Base-by-base conservation (phyloP, 2,797 vertebrate species). In the Bradypodion ventrale region DNA sequence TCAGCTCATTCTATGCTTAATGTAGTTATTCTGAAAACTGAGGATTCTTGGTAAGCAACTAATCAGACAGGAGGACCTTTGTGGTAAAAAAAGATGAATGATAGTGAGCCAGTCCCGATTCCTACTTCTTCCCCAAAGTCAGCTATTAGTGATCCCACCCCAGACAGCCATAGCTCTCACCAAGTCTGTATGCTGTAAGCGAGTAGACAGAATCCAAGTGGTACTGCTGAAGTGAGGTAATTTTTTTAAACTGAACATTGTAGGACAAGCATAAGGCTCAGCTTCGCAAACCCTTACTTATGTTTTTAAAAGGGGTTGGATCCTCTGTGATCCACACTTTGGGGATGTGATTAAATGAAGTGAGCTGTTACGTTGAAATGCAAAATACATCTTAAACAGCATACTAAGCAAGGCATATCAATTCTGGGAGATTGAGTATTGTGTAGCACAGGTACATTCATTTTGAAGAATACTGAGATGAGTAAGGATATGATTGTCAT, bases 361-460 rank as follows among this genome's bases (percentile, higher is more conserved):
- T 25, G 10, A 63, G 16, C 1, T 19, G 46, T 35, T 63, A 73
- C 49, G 23, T 5, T 78, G 76, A 44, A 84, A 84, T 0, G 0
- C 68, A 73, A 42, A 82, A 60, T 42, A 68, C 72, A 29, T 70
- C 19, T 80, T 76, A 74, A 23, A 68, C 4, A 59, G 27, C 46
- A 42, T 32, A 60, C 87, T 85, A 81, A 23, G 23, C 23, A 74
- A 85, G 32, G 40, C n/a, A 81, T 76, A 83, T 25, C 74, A 62
- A 82, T 76, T 81, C 63, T 81, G n/a, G 66, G 70, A 65, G 83
- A 87, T 82, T 81, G 27, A 44, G 68, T 16, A 65, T 23, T 0
- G 2, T 6, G 8, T 82, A 84, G 46, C 13, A 62, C n/a, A 29
- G 5, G 44, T 65, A 75, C 80, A 44, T n/a, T 82, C 42, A 78